Evolutionary conservation across 2,113 vertebrate species (phyloP).

Genomic region (Vidua chalybeata): DNA sequence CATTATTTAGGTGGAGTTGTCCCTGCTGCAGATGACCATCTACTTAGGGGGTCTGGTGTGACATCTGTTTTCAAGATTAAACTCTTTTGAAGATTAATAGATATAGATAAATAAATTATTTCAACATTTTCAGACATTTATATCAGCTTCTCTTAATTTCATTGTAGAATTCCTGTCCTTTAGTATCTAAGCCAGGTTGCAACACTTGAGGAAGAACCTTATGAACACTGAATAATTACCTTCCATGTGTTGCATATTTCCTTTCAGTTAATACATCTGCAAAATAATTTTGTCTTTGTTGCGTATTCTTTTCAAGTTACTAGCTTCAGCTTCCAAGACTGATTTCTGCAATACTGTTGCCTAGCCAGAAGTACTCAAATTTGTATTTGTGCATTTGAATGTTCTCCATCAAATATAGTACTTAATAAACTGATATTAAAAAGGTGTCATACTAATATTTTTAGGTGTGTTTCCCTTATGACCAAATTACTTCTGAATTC

Average conservation of each 20-base stretch:
- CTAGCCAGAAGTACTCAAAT: background rate
- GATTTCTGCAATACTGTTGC: background rate
- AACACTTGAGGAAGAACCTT: background rate
- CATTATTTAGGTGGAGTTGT: background rate
- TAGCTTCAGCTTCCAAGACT: background rate
- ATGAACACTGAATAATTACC: background rate
- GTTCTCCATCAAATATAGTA: background rate
- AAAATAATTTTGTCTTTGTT: background rate
- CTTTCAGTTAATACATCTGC: background rate
- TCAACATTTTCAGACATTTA: background rate
- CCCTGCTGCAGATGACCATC: background rate
- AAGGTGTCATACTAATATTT: background rate
- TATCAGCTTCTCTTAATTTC: background rate
- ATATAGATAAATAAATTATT: background rate
- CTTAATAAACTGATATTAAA: background rate
- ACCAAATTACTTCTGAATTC: background rate
- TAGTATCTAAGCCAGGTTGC: background rate
- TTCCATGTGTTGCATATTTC: background rate
- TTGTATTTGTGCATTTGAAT: background rate
- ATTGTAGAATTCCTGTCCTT: background rate
- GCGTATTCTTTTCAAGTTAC: background rate
- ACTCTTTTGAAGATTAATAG: background rate
- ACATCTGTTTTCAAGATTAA: background rate
- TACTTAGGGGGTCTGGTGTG: background rate
- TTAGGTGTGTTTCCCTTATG: background rate